phyloP scores from a whole-genome alignment of 1,140 invertebrate genomes.

The Sycophila sp. region DNA sequence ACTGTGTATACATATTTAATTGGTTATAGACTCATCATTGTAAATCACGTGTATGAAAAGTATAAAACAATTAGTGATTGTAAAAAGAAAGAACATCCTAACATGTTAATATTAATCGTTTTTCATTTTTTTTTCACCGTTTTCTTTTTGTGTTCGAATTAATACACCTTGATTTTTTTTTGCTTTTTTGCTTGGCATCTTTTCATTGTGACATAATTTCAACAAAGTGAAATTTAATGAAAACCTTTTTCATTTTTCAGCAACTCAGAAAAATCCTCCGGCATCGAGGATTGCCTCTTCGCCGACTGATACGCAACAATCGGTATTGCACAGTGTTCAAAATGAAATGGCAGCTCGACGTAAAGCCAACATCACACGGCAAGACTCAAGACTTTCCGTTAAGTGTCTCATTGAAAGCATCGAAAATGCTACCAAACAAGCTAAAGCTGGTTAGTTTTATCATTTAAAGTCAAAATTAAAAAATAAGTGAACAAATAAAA shows the following conservation, averaged over 20 bases:
- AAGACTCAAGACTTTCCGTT: slow-evolving; percentile 85
- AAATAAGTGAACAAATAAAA: too few relatives aligned
- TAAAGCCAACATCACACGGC: slow-evolving; percentile 71
- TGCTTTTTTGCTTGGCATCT: slow-evolving; percentile 34
- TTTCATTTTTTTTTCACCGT: slow-evolving; percentile 4
- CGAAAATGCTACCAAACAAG: slow-evolving; percentile 87
- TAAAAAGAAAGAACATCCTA: slow-evolving; percentile 5
- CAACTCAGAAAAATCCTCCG: slow-evolving; percentile 56
- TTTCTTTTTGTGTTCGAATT: slow-evolving; percentile 28
- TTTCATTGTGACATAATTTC: neutral
- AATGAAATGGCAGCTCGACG: slow-evolving; percentile 71
- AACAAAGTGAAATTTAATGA: slow-evolving; percentile 5
- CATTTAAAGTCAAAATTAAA: too few relatives aligned
- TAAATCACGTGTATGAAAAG: too few relatives aligned
- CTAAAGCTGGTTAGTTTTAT: slow-evolving; percentile 71
- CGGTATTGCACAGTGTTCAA: slow-evolving; percentile 67
- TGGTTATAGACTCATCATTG: too few relatives aligned
- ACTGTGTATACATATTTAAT: too few relatives aligned
- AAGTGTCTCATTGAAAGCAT: slow-evolving; percentile 91
- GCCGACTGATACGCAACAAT: slow-evolving; percentile 66
- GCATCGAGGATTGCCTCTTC: slow-evolving; percentile 50
- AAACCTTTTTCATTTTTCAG: slow-evolving; percentile 48
- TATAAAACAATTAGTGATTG: too few relatives aligned
- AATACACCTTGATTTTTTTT: slow-evolving; percentile 33
- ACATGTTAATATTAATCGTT: neutral